These are phyloP conservation scores for Aythya baeri DNA, from an alignment of 2,113 vertebrate species.

Conservation along the genomic window DNA sequence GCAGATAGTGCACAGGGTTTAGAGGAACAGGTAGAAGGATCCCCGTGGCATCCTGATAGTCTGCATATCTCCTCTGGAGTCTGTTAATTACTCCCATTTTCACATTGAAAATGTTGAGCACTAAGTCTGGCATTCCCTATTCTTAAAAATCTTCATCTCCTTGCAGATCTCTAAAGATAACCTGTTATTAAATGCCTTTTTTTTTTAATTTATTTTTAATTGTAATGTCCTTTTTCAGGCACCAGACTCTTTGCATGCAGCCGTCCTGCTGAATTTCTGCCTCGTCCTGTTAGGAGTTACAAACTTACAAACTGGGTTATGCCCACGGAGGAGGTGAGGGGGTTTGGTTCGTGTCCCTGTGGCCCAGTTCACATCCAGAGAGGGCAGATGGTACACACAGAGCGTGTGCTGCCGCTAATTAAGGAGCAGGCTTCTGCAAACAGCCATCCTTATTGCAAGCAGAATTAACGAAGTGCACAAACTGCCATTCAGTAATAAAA, in stretches of 20 bases:
- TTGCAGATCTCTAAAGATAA: not conserved
- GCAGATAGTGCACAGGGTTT: not conserved
- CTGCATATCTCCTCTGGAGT: not conserved
- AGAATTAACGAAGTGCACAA: not conserved
- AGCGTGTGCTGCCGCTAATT: not conserved
- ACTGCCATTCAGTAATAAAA: not conserved
- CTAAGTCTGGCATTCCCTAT: not conserved
- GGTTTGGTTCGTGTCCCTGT: not conserved
- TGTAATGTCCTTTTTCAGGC: not conserved
- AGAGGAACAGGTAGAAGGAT: not conserved
- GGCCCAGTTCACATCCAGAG: not conserved
- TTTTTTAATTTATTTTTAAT: not conserved
- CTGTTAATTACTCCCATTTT: not conserved
- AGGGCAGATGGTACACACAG: not conserved
- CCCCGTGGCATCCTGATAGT: not conserved
- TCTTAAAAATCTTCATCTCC: not conserved
- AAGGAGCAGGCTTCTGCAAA: not conserved
- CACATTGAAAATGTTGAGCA: not conserved
- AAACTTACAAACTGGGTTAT: conserved; percentile 1
- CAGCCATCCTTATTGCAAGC: not conserved
- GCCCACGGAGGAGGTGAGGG: not conserved
- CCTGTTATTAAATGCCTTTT: not conserved
- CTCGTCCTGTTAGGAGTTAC: not conserved
- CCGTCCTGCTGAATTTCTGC: not conserved
- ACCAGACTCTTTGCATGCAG: not conserved